A percentile compares a stretch with the other conserved stretches of the same genome.
phyloP scores from a whole-genome alignment of 2,113 vertebrate species.

The Podocnemis expansa region DNA sequence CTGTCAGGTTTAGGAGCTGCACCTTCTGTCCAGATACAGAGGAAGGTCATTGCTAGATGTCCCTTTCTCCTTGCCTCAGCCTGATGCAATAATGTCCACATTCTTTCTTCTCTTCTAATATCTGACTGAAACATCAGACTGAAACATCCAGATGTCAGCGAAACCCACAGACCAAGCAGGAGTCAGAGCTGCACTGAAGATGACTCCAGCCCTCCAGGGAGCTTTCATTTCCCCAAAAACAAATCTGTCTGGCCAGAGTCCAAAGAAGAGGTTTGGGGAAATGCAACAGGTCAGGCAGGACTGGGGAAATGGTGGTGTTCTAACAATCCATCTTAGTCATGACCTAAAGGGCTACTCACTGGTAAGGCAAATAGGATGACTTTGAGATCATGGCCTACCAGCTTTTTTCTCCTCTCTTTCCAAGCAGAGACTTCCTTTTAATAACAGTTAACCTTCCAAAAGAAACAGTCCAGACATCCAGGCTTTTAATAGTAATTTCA shows the following conservation, averaged over 20 bases:
- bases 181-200: not conserved
- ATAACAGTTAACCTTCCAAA: slow-evolving; percentile 43
- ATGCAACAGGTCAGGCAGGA: not conserved
- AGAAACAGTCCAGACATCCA: slow-evolving; percentile 31
- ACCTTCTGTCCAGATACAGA: not conserved
- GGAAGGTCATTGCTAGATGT: not conserved
- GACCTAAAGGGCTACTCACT: slow-evolving; percentile 11
- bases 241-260: not conserved
- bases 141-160: not conserved
- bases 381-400: slow-evolving; percentile 19
- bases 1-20: not conserved
- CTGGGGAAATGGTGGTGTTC: not conserved
- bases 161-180: not conserved
- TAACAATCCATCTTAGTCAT: not conserved
- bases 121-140: not conserved
- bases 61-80: not conserved
- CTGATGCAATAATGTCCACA: not conserved
- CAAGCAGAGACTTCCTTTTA: slow-evolving; percentile 19
- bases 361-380: not conserved
- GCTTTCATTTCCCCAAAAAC: slow-evolving; percentile 9
- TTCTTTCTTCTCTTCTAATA: not conserved
- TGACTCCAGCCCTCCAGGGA: not conserved
- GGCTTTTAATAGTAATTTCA: not conserved
- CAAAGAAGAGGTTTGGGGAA: slow-evolving; percentile 11
- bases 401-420: not conserved